A percentile compares a stretch with the other conserved stretches of the same genome.
Conservation (phyloP, 2,888 invertebrate genomes). For the Euproctis similis region DNA sequence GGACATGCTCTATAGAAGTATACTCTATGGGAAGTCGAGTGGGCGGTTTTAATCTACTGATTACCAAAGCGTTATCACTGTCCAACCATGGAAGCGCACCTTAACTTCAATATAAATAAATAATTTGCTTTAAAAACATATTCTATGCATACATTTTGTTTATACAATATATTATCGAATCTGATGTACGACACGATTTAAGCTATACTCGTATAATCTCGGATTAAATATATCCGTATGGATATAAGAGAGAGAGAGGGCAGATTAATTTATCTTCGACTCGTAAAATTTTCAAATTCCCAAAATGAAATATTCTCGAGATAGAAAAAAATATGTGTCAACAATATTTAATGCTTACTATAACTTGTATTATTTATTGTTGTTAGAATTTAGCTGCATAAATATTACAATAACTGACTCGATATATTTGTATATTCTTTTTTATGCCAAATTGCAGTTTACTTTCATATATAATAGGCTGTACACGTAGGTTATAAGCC, state of each 20-base stretch:
- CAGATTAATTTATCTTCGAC: slow-evolving; percentile 36
- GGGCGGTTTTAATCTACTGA: slow-evolving; percentile 61
- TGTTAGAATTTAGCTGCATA: too few species aligned
- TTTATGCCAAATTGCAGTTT: too few species aligned
- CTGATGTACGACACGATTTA: slow-evolving; percentile 22
- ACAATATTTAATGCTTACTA: too few species aligned
- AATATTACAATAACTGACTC: too few species aligned
- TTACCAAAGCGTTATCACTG: slow-evolving; percentile 58
- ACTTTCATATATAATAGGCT: too few species aligned
- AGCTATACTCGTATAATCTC: slow-evolving; percentile 34
- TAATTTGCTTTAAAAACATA: slow-evolving; percentile 54
- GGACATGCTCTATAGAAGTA: slow-evolving; percentile 24
- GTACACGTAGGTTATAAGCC: too few species aligned
- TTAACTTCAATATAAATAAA: slow-evolving; percentile 56
- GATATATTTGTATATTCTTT: too few species aligned
- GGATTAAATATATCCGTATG: slow-evolving; percentile 27
- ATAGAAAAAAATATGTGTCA: slow-evolving; percentile 16
- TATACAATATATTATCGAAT: slow-evolving; percentile 50
- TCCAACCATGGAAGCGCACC: slow-evolving; percentile 43
- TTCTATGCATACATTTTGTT: slow-evolving; percentile 50
- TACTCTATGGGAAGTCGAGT: slow-evolving; percentile 40
- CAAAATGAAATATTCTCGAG: slow-evolving; percentile 22
- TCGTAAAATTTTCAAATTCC: slow-evolving; percentile 31
- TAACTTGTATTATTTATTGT: slow-evolving; percentile 17
- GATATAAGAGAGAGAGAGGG: too few species aligned